Evolutionary conservation across 1,140 invertebrate genomes (phyloP), one percentile per base, ranked within the genome.

Genomic region (Drosophila albomicans): DNA sequence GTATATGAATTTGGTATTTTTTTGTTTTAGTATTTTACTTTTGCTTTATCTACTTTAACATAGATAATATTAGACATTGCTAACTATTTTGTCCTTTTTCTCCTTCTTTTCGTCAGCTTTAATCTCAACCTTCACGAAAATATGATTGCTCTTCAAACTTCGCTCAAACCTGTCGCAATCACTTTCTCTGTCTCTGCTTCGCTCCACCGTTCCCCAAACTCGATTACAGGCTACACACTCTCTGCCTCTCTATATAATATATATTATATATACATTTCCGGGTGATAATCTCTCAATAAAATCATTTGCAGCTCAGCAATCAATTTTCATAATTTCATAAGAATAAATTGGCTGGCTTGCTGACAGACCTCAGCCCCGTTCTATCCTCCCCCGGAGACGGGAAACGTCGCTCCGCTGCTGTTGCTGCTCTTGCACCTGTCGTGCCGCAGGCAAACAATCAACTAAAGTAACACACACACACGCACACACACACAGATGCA

Each of bases 281-380:
- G 51, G n/a, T 3, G 51, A 54, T 54, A 54, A 54, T 54, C 28
- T 7, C 13, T 54, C 63, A 73, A 65, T 59, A 54, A 32, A 48
- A 72, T 57, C 78, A 74, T 74, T 51, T 78, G 51, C 46, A 69
- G 66, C 72, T 52, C 41, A 52, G 73, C 73, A 68, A 78, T 78
- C 74, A 79, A 77, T 79, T 79, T 79, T 78, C 65, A 74, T 88
- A 87, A 88, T 88, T 87, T 80, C 69, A 84, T 84, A 62, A 84
- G 80, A 75, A 61, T 75, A 69, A 87, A 88, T 87, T 88, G 73
- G 74, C 80, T 78, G 67, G 41, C 52, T 63, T 54, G 77, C 61
- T 76, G 74, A 64, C 70, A 78, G 57, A 45, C 58, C 35, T 13
- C 32, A 7, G 43, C 20, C 16, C n/a, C 5, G 10, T 11, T 25